Evolutionary conservation across 2,888 invertebrate species (phyloP).

Genomic region (Biston betularia): DNA sequence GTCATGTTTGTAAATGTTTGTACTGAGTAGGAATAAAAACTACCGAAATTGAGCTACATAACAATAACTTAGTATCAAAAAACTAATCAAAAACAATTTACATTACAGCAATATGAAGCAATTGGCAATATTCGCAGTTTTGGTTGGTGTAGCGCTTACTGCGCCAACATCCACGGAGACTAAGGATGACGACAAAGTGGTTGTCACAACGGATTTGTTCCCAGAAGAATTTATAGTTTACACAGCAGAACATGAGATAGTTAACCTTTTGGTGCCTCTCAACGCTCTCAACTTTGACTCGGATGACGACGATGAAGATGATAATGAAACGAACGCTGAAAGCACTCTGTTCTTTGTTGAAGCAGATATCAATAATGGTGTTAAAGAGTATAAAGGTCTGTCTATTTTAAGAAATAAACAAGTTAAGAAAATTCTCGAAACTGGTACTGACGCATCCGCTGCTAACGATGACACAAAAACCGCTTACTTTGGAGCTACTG

Average conservation of each 20-base stretch:
- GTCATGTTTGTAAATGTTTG: no score
- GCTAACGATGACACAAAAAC: conserved; percentile 48
- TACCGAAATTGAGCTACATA: no score
- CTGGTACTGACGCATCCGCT: conserved; percentile 57
- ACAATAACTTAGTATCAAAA: no score
- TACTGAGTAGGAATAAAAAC: no score
- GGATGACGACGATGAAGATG: conserved; percentile 23
- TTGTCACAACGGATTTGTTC: conserved; percentile 30
- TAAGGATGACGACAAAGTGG: conserved; percentile 20
- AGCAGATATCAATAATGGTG: conserved; percentile 52
- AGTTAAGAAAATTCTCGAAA: conserved; percentile 55
- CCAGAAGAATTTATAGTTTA: conserved; percentile 38
- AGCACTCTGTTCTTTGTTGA: conserved; percentile 41
- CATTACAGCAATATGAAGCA: conserved; percentile 44
- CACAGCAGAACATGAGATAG: conserved; percentile 57
- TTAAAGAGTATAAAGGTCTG: conserved; percentile 56
- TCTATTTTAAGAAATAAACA: conserved; percentile 51
- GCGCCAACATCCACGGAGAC: conserved; percentile 37
- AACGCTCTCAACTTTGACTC: conserved; percentile 46
- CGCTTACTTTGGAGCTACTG: conserved; percentile 52
- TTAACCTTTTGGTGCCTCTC: conserved; percentile 53
- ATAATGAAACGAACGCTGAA: neutral
- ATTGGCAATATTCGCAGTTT: conserved; percentile 22
- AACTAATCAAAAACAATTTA: neutral
- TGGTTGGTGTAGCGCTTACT: conserved; percentile 34